phyloP scores from a whole-genome alignment of 1,140 invertebrate species.

The Drosophila obscura region DNA sequence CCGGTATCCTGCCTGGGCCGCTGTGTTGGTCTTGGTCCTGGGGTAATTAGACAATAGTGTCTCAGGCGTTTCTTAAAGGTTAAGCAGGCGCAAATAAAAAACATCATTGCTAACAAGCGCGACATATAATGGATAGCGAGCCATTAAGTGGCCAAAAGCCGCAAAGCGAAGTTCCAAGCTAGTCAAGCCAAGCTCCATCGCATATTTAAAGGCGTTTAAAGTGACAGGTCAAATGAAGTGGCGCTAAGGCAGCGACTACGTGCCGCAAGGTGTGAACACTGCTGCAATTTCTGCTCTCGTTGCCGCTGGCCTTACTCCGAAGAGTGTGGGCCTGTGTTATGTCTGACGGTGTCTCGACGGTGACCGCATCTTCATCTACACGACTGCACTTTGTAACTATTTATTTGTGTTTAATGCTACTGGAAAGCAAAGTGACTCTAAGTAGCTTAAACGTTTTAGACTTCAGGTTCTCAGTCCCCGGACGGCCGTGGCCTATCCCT shows the following conservation, averaged over 20 bases:
- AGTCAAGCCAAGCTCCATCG: conserved; percentile 1
- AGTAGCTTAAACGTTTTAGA: conserved; percentile 73
- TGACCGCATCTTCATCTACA: conserved; percentile 33
- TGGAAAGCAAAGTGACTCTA: conserved; percentile 60
- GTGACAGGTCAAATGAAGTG: conserved; percentile 33
- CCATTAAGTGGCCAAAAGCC: conserved; percentile 47
- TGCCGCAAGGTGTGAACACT: conserved; percentile 49
- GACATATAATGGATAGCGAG: conserved; percentile 53
- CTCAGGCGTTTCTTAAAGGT: conserved; percentile 35
- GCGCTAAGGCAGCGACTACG: conserved; percentile 30
- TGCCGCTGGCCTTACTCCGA: conserved; percentile 1
- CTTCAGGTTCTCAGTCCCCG: conserved; percentile 1
- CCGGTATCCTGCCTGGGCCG: conserved; percentile 2
- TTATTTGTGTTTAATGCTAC: conserved; percentile 69
- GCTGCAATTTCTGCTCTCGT: not conserved
- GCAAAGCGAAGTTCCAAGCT: conserved; percentile 10
- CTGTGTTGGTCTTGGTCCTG: conserved; percentile 16
- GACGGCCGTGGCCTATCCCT: not conserved
- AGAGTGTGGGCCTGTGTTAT: not conserved
- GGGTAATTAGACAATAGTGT: conserved; percentile 63
- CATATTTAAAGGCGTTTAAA: conserved; percentile 55
- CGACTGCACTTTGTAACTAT: conserved; percentile 63
- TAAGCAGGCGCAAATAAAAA: conserved; percentile 19
- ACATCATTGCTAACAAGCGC: conserved; percentile 6
- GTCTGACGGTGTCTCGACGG: conserved; percentile 14